These are phyloP conservation scores for Toxostoma redivivum DNA, from an alignment of 2,113 vertebrate species.

Conservation along the genomic window DNA sequence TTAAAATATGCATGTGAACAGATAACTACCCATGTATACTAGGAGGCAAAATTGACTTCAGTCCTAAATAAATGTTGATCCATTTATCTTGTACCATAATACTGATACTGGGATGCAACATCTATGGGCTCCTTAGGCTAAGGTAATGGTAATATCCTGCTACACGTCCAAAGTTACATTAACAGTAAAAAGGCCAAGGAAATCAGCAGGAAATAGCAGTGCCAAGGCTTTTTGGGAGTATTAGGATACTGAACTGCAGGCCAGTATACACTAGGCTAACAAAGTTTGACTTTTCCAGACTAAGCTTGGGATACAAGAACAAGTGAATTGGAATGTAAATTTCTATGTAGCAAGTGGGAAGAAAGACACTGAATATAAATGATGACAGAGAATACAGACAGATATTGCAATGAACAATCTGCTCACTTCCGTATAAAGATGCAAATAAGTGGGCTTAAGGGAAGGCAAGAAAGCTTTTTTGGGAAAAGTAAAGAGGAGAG, in stretches of 20 bases:
- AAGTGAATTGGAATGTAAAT: neutral
- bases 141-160: neutral
- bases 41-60: neutral
- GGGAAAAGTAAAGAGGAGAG: neutral
- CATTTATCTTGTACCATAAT: fast-evolving
- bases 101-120: neutral
- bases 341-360: neutral
- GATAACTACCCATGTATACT: neutral
- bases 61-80: neutral
- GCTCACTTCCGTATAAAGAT: neutral
- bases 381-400: neutral
- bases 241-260: neutral
- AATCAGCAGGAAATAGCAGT: neutral
- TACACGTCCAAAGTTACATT: neutral
- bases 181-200: neutral
- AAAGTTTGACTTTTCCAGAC: neutral
- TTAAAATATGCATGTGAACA: neutral
- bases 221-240: neutral
- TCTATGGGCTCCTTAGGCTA: neutral
- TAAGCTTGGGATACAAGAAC: neutral
- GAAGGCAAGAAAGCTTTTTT: neutral
- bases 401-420: neutral
- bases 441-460: neutral
- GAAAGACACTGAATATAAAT: neutral
- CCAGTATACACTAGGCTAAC: neutral